Percentiles rank a stretch among this genome's conserved stretches.
These are phyloP conservation scores for Herminia tarsipennalis DNA, from an alignment of 2,888 invertebrate genomes.

Conservation along the genomic window DNA sequence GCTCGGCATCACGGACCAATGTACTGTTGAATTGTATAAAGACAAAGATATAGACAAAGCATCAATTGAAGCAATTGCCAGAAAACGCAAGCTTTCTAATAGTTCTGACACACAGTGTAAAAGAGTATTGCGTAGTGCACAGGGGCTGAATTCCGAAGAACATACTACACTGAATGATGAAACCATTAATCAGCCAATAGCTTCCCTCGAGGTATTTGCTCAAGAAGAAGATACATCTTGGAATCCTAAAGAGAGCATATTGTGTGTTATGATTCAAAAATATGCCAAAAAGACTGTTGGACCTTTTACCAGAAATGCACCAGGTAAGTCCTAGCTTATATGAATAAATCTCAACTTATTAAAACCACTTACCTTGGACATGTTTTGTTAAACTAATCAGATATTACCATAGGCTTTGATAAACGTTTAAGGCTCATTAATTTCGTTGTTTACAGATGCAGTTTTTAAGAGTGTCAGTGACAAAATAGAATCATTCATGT, in stretches of 20 bases:
- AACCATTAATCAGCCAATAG: neutral
- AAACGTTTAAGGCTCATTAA: neutral
- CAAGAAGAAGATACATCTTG: slow-evolving; percentile 1
- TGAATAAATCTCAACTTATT: too few species aligned
- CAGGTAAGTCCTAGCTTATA: slow-evolving; percentile 57
- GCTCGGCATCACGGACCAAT: neutral
- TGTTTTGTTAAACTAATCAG: neutral
- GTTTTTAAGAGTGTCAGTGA: slow-evolving; percentile 45
- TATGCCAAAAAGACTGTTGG: slow-evolving; percentile 51
- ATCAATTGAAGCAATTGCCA: slow-evolving; percentile 11
- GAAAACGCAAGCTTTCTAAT: slow-evolving; percentile 43
- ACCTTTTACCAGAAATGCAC: slow-evolving; percentile 46
- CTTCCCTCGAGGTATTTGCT: neutral
- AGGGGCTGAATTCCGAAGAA: slow-evolving; percentile 15
- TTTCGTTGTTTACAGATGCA: slow-evolving; percentile 55
- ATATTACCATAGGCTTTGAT: neutral
- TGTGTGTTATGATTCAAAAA: slow-evolving; percentile 67
- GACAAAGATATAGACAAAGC: neutral
- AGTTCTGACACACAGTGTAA: slow-evolving; percentile 32
- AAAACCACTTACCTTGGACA: too few species aligned
- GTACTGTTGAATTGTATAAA: neutral
- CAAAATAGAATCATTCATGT: slow-evolving; percentile 56
- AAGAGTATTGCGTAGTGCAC: slow-evolving; percentile 57
- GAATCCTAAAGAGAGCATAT: slow-evolving; percentile 54
- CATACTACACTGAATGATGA: neutral